Evolutionary conservation across 1,140 invertebrate species (phyloP).

Genomic region (Carcinoscorpius rotundicauda): DNA sequence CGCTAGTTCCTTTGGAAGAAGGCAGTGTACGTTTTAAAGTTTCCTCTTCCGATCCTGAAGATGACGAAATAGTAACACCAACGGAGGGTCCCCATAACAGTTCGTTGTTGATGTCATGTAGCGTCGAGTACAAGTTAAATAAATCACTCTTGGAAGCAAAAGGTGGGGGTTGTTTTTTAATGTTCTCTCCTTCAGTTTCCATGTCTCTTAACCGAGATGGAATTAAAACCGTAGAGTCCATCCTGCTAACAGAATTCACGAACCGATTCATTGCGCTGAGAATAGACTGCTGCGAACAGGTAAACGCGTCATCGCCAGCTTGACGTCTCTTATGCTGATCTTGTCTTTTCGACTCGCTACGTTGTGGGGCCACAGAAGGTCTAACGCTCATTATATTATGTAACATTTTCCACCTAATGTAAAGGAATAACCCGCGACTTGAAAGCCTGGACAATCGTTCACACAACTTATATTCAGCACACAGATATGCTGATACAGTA

Average conservation of each 20-base stretch:
- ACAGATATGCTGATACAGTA: too few relatives aligned
- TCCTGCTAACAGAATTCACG: conserved; percentile 68
- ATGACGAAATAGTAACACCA: conserved; percentile 27
- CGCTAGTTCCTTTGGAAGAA: too few relatives aligned
- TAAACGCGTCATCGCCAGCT: conserved; percentile 4
- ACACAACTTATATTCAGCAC: too few relatives aligned
- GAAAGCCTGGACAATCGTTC: too few relatives aligned
- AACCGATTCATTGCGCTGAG: conserved; percentile 77
- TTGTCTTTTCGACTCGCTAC: too few relatives aligned
- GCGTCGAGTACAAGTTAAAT: conserved; percentile 65
- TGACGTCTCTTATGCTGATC: too few relatives aligned
- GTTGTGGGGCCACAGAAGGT: too few relatives aligned
- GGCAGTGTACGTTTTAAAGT: too few relatives aligned
- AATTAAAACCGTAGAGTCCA: conserved; percentile 79
- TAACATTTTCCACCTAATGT: too few relatives aligned
- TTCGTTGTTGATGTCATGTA: conserved; percentile 69
- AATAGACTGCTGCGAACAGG: conserved; percentile 53
- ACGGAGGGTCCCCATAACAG: conserved; percentile 53
- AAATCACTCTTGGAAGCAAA: conserved; percentile 48
- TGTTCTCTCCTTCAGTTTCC: conserved; percentile 37
- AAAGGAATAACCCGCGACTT: too few relatives aligned
- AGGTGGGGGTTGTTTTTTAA: conserved; percentile 34
- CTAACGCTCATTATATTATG: too few relatives aligned
- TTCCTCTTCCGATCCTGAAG: too few relatives aligned
- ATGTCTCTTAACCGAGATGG: conserved; percentile 73